Percentiles rank a stretch among this genome's conserved stretches.
phyloP scores from a whole-genome alignment of 1,140 invertebrate genomes.

The Brachionus calyciflorus region DNA sequence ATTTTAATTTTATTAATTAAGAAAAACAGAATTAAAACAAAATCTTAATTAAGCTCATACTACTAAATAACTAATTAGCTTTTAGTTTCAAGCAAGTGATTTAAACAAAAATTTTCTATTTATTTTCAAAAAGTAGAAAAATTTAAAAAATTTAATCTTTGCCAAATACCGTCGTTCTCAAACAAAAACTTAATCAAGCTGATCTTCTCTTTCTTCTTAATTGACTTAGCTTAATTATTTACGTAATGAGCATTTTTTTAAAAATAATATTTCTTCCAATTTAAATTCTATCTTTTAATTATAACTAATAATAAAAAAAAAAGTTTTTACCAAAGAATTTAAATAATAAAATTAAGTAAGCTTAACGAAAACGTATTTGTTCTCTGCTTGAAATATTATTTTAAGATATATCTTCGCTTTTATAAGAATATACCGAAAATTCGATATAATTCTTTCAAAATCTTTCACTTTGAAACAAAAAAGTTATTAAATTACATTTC shows the following conservation, averaged over 20 bases:
- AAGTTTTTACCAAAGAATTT: no score
- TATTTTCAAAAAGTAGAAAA: background rate
- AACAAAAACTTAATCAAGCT: conserved; percentile 12
- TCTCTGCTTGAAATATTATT: no score
- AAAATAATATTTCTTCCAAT: background rate
- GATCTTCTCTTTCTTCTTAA: conserved; percentile 41
- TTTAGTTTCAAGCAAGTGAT: background rate
- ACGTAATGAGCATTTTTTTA: background rate
- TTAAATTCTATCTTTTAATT: background rate
- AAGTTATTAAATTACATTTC: conserved; percentile 12
- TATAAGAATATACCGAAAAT: no score
- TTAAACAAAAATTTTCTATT: no score
- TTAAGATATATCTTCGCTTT: no score
- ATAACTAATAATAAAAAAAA: no score
- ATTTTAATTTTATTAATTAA: background rate
- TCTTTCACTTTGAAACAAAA: no score
- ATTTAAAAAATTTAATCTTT: conserved; percentile 38
- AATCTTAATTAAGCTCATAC: conserved; percentile 13
- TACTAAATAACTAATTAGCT: conserved; percentile 16
- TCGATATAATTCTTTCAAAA: no score
- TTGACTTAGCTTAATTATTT: conserved; percentile 21
- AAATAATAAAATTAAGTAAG: no score
- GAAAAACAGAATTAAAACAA: conserved; percentile 17
- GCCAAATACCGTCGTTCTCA: no score
- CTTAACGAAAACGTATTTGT: no score